Base-by-base conservation (phyloP, 2,888 invertebrate species). In the Tromatobia lineatoria region DNA sequence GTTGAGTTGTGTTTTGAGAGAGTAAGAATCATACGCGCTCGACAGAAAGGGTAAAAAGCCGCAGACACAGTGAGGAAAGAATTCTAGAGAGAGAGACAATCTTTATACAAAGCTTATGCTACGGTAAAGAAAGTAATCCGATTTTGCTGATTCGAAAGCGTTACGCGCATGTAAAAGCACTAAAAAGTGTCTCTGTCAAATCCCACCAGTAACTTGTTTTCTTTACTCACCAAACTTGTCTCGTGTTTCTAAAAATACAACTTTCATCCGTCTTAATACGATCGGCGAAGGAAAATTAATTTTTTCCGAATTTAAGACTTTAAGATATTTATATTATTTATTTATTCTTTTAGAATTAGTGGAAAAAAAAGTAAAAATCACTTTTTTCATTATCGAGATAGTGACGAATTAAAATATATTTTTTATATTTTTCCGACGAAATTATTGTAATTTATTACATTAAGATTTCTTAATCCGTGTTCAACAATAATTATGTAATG, bases 111-210 rank as follows among this genome's bases (percentile, higher is more conserved):
- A 76, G 61, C 75, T 78, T 61, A 52, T 52, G 50, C 61, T 29
- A 64, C 23, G 18, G 69, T 52, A 61, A 20, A 54, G 52, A 64
- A 57, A 45, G 71, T 87, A 87, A 87, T 87, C 87, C 86, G 87
- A 86, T 87, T 87, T 76, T 76, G 73, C 23, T 83, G 66, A 82
- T 82, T 79, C 75, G 74, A 66, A 42, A 74, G 59, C 67, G 73
- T 78, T 57, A 59, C 80, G 74, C 61, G 64, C 50, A 29, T 54
- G 59, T 18, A 76, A 70, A 50, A 81, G 29, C 54, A 76, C 15
- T 66, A 52, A 64, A 75, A 74, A 61, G 73, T 73, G 69, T 80
- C 80, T 78, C 70, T 64, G 73, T 78, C 50, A 80, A 81, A 59
- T 67, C 67, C 74, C 61, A 61, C 69, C 34, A 29, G 69, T 79